phyloP scores from a whole-genome alignment of 2,113 vertebrate genomes.

The Seriola quinqueradiata region DNA sequence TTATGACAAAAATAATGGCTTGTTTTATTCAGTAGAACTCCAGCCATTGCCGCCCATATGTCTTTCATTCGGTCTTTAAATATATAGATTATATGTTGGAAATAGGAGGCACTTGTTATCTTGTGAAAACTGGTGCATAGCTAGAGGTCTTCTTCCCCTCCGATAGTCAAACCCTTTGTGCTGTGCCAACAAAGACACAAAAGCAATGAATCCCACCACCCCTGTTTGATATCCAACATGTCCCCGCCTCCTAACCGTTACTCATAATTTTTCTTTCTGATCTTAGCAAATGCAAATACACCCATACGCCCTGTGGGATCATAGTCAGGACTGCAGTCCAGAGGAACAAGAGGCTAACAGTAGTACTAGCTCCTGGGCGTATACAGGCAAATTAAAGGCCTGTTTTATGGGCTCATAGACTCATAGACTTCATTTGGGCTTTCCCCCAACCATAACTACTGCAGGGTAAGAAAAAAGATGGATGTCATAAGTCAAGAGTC shows the following conservation, averaged over 20 bases:
- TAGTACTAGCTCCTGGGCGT: constrained; percentile 61
- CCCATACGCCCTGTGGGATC: constrained; percentile 48
- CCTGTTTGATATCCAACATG: constrained; percentile 58
- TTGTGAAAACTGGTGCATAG: constrained; percentile 40
- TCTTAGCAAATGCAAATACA: constrained; percentile 60
- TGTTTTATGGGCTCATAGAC: constrained; percentile 71
- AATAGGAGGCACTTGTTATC: constrained; percentile 34
- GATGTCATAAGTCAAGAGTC: constrained; percentile 44
- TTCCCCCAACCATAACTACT: constrained; percentile 55
- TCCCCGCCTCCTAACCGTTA: constrained; percentile 16
- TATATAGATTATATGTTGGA: constrained; percentile 36
- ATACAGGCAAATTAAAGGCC: constrained; percentile 72
- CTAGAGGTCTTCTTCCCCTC: constrained; percentile 53
- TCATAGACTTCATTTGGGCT: constrained; percentile 65
- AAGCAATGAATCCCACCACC: constrained; percentile 60
- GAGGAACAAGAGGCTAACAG: constrained; percentile 41
- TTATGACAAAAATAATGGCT: constrained; percentile 19
- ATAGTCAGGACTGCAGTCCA: constrained; percentile 46
- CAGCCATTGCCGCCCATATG: constrained; percentile 21
- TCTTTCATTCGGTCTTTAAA: constrained; percentile 49
- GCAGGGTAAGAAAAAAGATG: constrained; percentile 21
- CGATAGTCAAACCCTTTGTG: constrained; percentile 24
- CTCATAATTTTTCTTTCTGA: constrained; percentile 64
- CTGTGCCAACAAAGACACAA: constrained; percentile 49
- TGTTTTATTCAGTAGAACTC: constrained; percentile 21